Percentiles rank a stretch among this genome's conserved stretches.
Evolutionary conservation across 2,797 vertebrate species (phyloP).

Genomic region (Coregonus suidteri): DNA sequence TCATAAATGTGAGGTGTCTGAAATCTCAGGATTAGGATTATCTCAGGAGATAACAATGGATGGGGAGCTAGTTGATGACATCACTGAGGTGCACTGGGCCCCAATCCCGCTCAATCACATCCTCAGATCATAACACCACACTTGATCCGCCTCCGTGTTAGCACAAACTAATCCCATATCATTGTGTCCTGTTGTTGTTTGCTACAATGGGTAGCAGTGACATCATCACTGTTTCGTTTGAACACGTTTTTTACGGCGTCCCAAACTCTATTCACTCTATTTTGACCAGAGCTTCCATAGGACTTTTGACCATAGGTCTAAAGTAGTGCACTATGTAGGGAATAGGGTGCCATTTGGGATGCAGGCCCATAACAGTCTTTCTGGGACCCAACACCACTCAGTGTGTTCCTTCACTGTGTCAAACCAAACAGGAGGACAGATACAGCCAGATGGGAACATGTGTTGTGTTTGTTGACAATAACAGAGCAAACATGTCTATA

Average conservation of each 20-base stretch:
- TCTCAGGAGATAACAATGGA: constrained; percentile 63
- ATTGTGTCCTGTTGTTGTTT: constrained; percentile 50
- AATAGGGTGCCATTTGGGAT: no score
- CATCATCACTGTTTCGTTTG: constrained; percentile 49
- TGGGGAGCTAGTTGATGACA: constrained; percentile 49
- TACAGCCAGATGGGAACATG: constrained; percentile 63
- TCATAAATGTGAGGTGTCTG: constrained; percentile 53
- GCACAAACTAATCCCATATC: constrained; percentile 60
- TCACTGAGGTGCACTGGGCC: constrained; percentile 43
- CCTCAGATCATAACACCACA: constrained; percentile 38
- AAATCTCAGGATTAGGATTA: constrained; percentile 66
- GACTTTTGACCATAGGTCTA: background rate
- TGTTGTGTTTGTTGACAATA: constrained; percentile 53
- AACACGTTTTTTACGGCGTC: background rate
- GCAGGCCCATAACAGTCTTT: no score
- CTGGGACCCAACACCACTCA: background rate
- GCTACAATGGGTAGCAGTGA: constrained; percentile 67
- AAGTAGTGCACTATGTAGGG: no score
- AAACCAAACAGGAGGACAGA: constrained; percentile 57
- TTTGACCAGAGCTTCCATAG: background rate
- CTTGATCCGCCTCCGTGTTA: constrained; percentile 54
- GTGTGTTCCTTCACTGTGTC: background rate
- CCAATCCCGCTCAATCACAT: constrained; percentile 5
- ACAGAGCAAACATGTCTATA: constrained; percentile 41
- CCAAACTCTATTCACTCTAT: no score